These are phyloP conservation scores for Halcyon badia DNA, from an alignment of 2,797 vertebrate genomes.

Conservation along the genomic window DNA sequence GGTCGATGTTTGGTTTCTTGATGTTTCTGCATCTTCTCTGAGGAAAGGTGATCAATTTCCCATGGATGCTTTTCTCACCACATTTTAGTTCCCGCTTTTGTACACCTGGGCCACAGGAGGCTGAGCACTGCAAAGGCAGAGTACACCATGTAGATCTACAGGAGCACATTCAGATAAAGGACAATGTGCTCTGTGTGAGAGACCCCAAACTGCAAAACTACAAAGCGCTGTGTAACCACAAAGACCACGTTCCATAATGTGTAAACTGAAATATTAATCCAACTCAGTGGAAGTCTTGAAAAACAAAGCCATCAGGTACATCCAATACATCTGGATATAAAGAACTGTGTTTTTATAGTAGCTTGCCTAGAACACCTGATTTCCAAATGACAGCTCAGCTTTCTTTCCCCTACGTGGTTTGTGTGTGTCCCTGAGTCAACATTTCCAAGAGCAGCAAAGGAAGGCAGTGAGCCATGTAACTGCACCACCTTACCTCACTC, in stretches of 20 bases:
- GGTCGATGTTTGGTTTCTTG: slow-evolving; percentile 84
- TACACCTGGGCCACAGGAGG: slow-evolving; percentile 88
- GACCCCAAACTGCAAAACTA: not conserved
- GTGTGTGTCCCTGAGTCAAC: not conserved
- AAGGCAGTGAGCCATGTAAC: not conserved
- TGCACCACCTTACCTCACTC: slow-evolving; percentile 87
- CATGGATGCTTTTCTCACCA: slow-evolving; percentile 86
- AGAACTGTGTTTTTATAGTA: not conserved
- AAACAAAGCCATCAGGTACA: not conserved
- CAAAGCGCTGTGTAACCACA: not conserved
- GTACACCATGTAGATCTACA: not conserved
- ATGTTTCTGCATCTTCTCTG: slow-evolving; percentile 90
- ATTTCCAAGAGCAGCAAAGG: not conserved
- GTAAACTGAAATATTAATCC: not conserved
- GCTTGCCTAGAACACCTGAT: not conserved
- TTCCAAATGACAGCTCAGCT: not conserved
- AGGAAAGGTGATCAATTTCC: slow-evolving; percentile 88
- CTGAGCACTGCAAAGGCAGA: slow-evolving; percentile 85
- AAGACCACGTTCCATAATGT: rapidly evolving
- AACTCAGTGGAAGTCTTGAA: not conserved
- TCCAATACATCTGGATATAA: not conserved
- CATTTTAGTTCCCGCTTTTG: slow-evolving; percentile 90
- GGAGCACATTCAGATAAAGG: not conserved
- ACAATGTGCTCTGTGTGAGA: not conserved
- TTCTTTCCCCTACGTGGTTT: not conserved